These are phyloP conservation scores for Nerophis ophidion DNA, from an alignment of 2,113 vertebrate genomes.

Conservation along the genomic window DNA sequence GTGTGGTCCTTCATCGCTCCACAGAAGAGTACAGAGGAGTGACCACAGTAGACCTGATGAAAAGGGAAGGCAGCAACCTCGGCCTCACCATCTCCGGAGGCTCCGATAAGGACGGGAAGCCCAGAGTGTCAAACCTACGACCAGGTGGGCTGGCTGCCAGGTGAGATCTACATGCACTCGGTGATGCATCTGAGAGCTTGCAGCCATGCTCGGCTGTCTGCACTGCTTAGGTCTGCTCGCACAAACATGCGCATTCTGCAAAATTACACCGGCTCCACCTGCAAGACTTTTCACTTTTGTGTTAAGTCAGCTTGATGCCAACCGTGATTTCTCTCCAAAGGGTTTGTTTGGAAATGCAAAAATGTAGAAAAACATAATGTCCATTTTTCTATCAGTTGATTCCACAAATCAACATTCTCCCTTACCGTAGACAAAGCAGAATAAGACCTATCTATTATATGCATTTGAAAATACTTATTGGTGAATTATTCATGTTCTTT, in stretches of 20 bases:
- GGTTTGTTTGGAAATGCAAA: neutral
- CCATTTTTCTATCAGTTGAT: neutral
- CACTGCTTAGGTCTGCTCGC: constrained; percentile 23
- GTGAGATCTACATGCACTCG: constrained; percentile 74
- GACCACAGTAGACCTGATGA: constrained; percentile 92
- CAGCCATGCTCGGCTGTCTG: constrained; percentile 32
- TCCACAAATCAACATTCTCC: neutral
- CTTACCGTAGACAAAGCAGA: neutral
- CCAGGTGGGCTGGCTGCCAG: constrained; percentile 92
- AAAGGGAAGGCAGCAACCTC: constrained; percentile 91
- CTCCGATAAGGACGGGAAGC: constrained; percentile 94
- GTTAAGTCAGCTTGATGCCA: constrained; percentile 32
- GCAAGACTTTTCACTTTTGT: constrained; percentile 21
- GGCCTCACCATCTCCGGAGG: constrained; percentile 96
- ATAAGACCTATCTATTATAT: neutral
- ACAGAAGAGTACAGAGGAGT: constrained; percentile 90
- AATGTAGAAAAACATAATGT: neutral
- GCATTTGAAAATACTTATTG: neutral
- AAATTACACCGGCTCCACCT: constrained; percentile 10
- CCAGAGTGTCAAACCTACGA: constrained; percentile 90
- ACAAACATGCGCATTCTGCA: constrained; percentile 19
- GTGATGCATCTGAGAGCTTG: constrained; percentile 31
- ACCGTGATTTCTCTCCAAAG: neutral
- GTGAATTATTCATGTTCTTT: neutral
- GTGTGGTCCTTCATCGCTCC: constrained; percentile 41